These are phyloP conservation scores for Bombus waltoni DNA, from an alignment of 1,140 invertebrate species.

Conservation along the genomic window DNA sequence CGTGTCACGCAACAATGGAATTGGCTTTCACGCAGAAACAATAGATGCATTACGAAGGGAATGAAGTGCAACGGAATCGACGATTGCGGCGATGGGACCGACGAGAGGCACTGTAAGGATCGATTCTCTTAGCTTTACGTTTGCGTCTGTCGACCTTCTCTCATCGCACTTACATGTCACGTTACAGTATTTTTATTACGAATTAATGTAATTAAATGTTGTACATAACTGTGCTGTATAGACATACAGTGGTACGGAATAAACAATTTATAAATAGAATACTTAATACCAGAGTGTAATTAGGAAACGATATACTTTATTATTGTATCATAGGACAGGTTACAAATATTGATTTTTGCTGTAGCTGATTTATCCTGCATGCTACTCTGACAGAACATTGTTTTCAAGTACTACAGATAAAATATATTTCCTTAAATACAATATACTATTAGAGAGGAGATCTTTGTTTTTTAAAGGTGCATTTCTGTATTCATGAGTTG, in stretches of 20 bases:
- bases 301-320: conserved; percentile 32
- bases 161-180: neutral
- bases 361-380: neutral
- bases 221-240: conserved; percentile 67
- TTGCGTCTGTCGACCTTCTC: neutral
- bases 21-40: conserved; percentile 80
- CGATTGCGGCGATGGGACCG: conserved; percentile 87
- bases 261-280: conserved; percentile 25
- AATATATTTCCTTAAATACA: conserved; percentile 1
- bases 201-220: conserved; percentile 57
- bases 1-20: neutral
- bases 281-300: neutral
- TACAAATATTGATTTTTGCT: conserved; percentile 13
- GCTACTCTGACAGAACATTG: neutral
- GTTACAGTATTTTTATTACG: conserved; percentile 47
- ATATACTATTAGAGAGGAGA: neutral
- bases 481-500: conserved; percentile 1
- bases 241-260: conserved; percentile 55
- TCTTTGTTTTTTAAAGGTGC: neutral
- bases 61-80: conserved; percentile 86
- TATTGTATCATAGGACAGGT: conserved; percentile 14
- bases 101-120: conserved; percentile 86
- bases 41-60: conserved; percentile 83
- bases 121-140: conserved; percentile 53
- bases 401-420: conserved; percentile 24